Base-by-base conservation (phyloP, 2,113 vertebrate genomes). In the Sinocyclocheilus grahami region DNA sequence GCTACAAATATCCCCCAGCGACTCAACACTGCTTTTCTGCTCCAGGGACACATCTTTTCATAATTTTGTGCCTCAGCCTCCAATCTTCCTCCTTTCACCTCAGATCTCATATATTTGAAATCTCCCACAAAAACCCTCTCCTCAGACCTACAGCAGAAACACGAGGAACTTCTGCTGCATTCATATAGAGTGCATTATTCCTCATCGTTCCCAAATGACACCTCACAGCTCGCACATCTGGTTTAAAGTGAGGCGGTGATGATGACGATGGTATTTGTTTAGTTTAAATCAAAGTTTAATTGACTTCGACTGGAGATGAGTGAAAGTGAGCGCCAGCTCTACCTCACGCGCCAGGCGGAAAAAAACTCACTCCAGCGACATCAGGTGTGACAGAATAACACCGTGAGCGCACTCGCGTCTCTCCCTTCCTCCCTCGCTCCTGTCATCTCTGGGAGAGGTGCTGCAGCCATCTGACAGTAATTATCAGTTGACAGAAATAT, bases 401-500 rank as follows among this genome's bases (percentile, higher is more conserved):
- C 91, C 72, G 83, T 16, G 91, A 92, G 89, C 88, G 18, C 85
- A 92, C 93, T 94, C 94, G 92, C 96, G 96, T 96, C 93, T 90
- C 90, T 88, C 86, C 58, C 93, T 89, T 78, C 87, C 87, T 80
- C 58, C 82, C 74, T 20, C 78, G 93, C 94, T 94, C 94, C 94
- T 94, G 94, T 95, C 95, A 94, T 95, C 95, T 95, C 94, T 93
- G 89, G 7, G 42, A 89, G 97, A 97, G 95, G 95, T 96, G 97
- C 94, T 93, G 93, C 94, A 93, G 94, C 95, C 96, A 95, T 95
- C 96, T 96, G 96, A 96, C 95, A 96, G 95, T 97, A 97, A 98
- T 97, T 98, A 98, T 96, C 96, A 95, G 96, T 96, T 97, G 96
- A 97, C 96, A 97, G 93, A 98, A 97, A 97, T 97, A 97, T 96